Conservation (phyloP, 2,113 vertebrate genomes). For the Ceratotherium simum region DNA sequence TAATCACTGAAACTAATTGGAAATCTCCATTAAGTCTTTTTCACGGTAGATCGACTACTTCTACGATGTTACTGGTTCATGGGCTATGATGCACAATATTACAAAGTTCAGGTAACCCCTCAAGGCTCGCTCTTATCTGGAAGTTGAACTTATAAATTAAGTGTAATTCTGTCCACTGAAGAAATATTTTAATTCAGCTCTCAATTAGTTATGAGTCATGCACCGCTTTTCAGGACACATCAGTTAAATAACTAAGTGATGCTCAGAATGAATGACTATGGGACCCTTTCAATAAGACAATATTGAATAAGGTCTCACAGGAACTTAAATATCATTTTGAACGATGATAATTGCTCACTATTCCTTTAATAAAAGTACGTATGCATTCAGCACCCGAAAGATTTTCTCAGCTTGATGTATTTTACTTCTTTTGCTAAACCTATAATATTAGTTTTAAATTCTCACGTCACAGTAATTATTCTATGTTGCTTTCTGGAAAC, state of each 20-base stretch:
- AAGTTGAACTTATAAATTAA: slow-evolving; percentile 64
- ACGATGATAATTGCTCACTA: neutral
- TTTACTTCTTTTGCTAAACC: neutral
- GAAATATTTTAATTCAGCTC: slow-evolving; percentile 49
- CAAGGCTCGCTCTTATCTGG: neutral
- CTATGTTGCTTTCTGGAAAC: slow-evolving; percentile 29
- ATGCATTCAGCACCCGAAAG: neutral
- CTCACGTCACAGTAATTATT: slow-evolving; percentile 46
- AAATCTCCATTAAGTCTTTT: slow-evolving; percentile 33
- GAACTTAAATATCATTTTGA: slow-evolving; percentile 47
- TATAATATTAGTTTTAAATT: slow-evolving; percentile 23
- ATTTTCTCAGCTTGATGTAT: neutral
- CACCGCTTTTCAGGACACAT: slow-evolving; percentile 20
- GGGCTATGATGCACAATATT: neutral
- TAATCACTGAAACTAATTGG: slow-evolving; percentile 49
- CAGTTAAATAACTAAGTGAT: slow-evolving; percentile 31
- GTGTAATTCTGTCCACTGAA: slow-evolving; percentile 25
- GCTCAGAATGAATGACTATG: slow-evolving; percentile 40
- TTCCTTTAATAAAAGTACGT: slow-evolving; percentile 14
- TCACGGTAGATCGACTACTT: slow-evolving; percentile 8
- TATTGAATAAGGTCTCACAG: neutral
- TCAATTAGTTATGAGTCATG: slow-evolving; percentile 56
- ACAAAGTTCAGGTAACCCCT: slow-evolving; percentile 38
- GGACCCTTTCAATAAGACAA: neutral
- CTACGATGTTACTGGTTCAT: neutral